Base-by-base conservation (phyloP, 2,113 vertebrate genomes). In the Myotis lucifugus region DNA sequence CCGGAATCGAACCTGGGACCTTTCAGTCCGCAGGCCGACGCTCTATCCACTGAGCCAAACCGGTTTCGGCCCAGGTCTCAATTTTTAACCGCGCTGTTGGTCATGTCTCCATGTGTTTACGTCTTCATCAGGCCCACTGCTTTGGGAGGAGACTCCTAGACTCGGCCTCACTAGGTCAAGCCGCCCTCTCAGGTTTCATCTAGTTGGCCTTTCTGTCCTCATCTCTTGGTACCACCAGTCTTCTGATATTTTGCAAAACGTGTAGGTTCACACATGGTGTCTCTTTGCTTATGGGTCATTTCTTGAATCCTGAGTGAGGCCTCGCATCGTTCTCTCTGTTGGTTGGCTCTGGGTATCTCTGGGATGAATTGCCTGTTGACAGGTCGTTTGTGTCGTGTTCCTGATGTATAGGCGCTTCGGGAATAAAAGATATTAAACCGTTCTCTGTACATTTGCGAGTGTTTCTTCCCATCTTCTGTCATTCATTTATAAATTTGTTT, bases 401-500 rank as follows among this genome's bases (percentile, higher is more conserved):
- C 40, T 87, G 66, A 52, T 72, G 77, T 88, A 54, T 40, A 56
- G 66, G 17, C 18, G 6, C 54, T 94, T 42, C 10, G 25, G 85
- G 64, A 70, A 40, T 90, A 54, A 72, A 66, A 40, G 19, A 23
- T 86, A 69, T 27, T 73, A 70, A 85, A 19, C 2, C 19, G 42
- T 77, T 81, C 67, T 88, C 37, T 56, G 17, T 23, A 34, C 21
- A 42, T 69, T 76, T 88, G 76, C 66, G 52, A 56, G 46, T 6
- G 13, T 87, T 61, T 92, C 23, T 40, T 88, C 32, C 84, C 23
- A 7, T 85, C 50, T 61, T 59, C 18, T 93, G 37, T 29, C 42
- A 64, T 67, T 91, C 73, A 64, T 88, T 91, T 54, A 90, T 54
- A 90, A 88, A 70, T 59, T 84, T 88, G 52, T 89, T 82, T 86